These are phyloP conservation scores for Brachionus angularis DNA, from an alignment of 1,140 invertebrate genomes.

Conservation along the genomic window DNA sequence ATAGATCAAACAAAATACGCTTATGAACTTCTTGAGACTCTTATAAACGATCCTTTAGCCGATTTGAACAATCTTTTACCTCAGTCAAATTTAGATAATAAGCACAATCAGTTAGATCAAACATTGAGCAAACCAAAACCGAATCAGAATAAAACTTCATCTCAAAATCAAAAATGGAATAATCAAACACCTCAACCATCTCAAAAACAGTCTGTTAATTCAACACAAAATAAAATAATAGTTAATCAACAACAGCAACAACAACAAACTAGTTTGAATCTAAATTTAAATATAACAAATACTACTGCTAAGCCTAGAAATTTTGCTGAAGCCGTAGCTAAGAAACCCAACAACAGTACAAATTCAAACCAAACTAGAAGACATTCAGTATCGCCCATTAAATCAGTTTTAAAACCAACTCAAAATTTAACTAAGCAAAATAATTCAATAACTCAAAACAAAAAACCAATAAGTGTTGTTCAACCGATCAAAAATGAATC, in stretches of 20 bases:
- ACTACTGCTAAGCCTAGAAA: constrained; percentile 3
- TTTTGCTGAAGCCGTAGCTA: constrained; percentile 41
- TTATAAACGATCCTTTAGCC: constrained; percentile 12
- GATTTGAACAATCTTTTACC: constrained; percentile 18
- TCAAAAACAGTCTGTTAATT: too few species aligned
- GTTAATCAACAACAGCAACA: neutral
- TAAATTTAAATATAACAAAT: neutral
- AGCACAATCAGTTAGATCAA: too few species aligned
- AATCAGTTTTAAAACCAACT: too few species aligned
- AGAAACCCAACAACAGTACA: too few species aligned
- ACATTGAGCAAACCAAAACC: neutral
- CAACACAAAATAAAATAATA: too few species aligned
- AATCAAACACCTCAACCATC: too few species aligned
- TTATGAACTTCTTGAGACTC: neutral
- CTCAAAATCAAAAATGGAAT: too few species aligned
- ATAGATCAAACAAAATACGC: constrained; percentile 29
- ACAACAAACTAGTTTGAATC: neutral
- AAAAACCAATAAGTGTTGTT: too few species aligned
- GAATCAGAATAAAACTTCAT: neutral
- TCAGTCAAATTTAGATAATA: neutral
- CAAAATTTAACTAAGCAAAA: too few species aligned
- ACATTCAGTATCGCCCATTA: constrained; percentile 1
- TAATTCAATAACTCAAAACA: too few species aligned
- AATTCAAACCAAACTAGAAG: too few species aligned
- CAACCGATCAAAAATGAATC: too few species aligned